phyloP scores from a whole-genome alignment of 2,113 vertebrate species.

The Neoarius graeffei region DNA sequence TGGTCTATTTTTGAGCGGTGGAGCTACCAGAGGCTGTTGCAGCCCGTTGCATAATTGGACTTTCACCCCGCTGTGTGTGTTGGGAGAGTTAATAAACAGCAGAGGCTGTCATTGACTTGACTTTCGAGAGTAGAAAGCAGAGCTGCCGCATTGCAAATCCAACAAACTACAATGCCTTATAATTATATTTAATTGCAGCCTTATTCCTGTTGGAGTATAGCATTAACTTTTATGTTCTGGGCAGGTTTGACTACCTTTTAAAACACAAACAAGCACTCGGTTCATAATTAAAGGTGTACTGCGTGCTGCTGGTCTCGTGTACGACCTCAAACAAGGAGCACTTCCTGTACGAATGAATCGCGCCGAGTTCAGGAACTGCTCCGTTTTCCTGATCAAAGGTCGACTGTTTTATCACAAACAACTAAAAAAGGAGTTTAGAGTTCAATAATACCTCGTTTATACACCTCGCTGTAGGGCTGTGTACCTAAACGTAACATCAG shows the following conservation, averaged over 20 bases:
- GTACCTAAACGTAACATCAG: too few relatives aligned
- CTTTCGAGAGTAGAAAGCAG: slow-evolving; percentile 7
- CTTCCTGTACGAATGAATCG: neutral
- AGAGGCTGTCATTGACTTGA: slow-evolving; percentile 43
- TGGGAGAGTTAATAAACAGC: slow-evolving; percentile 42
- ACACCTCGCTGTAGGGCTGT: too few relatives aligned
- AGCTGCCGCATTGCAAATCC: slow-evolving; percentile 10
- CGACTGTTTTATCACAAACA: too few relatives aligned
- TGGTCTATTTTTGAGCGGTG: slow-evolving; percentile 65
- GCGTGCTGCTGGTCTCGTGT: neutral
- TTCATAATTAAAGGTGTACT: neutral
- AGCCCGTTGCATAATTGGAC: slow-evolving; percentile 64
- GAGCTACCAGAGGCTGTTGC: slow-evolving; percentile 57
- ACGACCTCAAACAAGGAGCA: neutral
- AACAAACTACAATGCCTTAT: slow-evolving; percentile 22
- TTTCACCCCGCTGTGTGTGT: slow-evolving; percentile 24
- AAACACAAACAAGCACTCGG: neutral
- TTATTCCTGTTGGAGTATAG: neutral
- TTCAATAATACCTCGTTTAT: neutral
- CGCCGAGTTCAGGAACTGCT: neutral
- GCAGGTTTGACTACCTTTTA: slow-evolving; percentile 10
- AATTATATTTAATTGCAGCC: neutral
- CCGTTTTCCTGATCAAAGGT: too few relatives aligned
- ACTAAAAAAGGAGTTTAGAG: too few relatives aligned
- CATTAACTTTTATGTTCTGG: neutral